A percentile compares a stretch with the other conserved stretches of the same genome.
phyloP scores from a whole-genome alignment of 2,888 invertebrate genomes.

The Agrochola lota region DNA sequence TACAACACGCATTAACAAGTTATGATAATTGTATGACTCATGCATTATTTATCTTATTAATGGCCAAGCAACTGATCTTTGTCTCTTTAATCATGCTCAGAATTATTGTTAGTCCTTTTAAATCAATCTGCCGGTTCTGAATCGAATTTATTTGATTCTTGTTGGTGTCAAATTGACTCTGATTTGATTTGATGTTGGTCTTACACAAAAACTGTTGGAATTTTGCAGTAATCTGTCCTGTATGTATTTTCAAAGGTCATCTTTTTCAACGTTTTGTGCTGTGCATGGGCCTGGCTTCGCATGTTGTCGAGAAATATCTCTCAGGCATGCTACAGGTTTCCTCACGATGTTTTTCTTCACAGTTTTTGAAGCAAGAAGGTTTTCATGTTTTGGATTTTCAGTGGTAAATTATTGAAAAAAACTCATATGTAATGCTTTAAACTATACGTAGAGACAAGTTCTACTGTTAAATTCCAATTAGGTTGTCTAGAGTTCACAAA shows the following conservation, averaged over 20 bases:
- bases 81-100: conserved; percentile 13
- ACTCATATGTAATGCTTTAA: neutral
- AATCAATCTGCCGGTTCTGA: neutral
- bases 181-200: neutral
- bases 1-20: conserved; percentile 13
- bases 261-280: no score
- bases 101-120: neutral
- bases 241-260: neutral
- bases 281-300: no score
- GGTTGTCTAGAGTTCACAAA: neutral
- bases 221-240: neutral
- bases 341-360: no score
- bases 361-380: no score
- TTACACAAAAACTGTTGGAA: neutral
- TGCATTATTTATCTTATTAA: conserved; percentile 34
- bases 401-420: neutral
- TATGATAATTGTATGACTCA: conserved; percentile 38
- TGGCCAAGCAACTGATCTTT: conserved; percentile 8
- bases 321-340: no score
- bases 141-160: neutral
- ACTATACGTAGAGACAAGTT: neutral
- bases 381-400: no score
- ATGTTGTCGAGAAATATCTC: no score
- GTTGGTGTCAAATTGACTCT: neutral
- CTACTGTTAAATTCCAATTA: neutral